Evolutionary conservation across 2,888 invertebrate species (phyloP), one percentile per base, ranked within the genome.

Genomic region (Mystacides longicornis): DNA sequence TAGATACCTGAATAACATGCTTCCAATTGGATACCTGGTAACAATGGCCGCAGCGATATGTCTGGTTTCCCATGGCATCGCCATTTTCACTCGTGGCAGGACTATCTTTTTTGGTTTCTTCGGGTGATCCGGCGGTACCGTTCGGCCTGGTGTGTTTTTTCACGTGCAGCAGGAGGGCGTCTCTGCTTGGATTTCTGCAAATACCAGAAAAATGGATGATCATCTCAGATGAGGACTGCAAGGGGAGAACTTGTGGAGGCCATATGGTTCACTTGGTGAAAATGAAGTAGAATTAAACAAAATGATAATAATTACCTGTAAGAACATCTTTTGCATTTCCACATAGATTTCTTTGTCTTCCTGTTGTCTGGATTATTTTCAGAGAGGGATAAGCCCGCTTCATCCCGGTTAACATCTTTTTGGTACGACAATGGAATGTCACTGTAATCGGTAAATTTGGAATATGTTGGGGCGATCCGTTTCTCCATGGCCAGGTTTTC

Each of bases 291-390:
- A n/a, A n/a, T n/a, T n/a, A 23, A n/a, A 33, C 27, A 47, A 47
- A 21, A 33, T 33, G 11, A 18, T 31, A 49, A 47, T 52, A 52
- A 18, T 79, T 71, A 89, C 89, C 84, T 86, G 72, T 88, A 93
- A 68, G 86, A 84, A 71, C 94, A 95, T 67, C 89, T 89, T 71
- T 91, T 91, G 72, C 94, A 95, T 69, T 91, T 89, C 87, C 92
- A 92, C 64, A 87, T 72, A 14, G 87, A 88, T 66, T 85, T 84
- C 71, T 54, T 46, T 45, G 50, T 18, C 46, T 54, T 53, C 54
- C 45, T 57, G 48, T 27, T 31, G 18, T 27, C 18, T 5, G 23
- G 18, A 23, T 50, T 27, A n/a, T 53, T 48, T 20, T 54, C 50
- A 48, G 53, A 47, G 14, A 51, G 49, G n/a, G 47, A 19, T n/a